Evolutionary conservation across 2,113 vertebrate species (phyloP).

Genomic region (Xenotilapia longispinis): DNA sequence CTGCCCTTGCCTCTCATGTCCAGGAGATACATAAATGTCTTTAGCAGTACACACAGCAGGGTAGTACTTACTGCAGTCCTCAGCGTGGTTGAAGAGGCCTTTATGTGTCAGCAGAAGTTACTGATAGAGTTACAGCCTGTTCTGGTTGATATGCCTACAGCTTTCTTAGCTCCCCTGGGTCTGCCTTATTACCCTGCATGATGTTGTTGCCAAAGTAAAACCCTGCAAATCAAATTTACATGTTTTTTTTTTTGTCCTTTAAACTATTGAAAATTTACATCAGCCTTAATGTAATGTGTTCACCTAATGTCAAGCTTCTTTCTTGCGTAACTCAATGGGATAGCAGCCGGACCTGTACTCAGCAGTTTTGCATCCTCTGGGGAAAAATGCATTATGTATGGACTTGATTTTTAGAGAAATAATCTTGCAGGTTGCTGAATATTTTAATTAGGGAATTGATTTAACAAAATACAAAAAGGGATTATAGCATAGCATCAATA

Average conservation of each 20-base stretch:
- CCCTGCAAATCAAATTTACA: not conserved
- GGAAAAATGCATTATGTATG: not conserved
- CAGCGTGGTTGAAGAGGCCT: constrained; percentile 13
- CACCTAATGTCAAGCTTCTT: not conserved
- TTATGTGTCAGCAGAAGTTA: constrained; percentile 39
- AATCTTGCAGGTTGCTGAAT: not conserved
- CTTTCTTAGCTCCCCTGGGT: constrained; percentile 1
- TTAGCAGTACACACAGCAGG: not conserved
- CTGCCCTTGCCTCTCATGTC: not conserved
- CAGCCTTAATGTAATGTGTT: not conserved
- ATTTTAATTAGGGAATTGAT: not conserved
- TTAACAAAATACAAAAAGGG: not conserved
- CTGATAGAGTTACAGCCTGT: constrained; percentile 25
- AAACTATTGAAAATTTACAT: not conserved
- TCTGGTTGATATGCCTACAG: constrained; percentile 23
- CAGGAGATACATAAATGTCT: not conserved
- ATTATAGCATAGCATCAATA: not conserved
- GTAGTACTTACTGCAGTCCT: not conserved
- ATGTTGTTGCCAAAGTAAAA: not conserved
- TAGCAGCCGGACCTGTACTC: not conserved
- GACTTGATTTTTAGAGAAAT: not conserved
- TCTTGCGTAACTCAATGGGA: not conserved
- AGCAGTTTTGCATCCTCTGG: not conserved
- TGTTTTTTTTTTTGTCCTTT: not conserved
- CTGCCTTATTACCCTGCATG: not conserved